Evolutionary conservation across 2,888 invertebrate genomes (phyloP).

Genomic region (Euzophera pinguis): DNA sequence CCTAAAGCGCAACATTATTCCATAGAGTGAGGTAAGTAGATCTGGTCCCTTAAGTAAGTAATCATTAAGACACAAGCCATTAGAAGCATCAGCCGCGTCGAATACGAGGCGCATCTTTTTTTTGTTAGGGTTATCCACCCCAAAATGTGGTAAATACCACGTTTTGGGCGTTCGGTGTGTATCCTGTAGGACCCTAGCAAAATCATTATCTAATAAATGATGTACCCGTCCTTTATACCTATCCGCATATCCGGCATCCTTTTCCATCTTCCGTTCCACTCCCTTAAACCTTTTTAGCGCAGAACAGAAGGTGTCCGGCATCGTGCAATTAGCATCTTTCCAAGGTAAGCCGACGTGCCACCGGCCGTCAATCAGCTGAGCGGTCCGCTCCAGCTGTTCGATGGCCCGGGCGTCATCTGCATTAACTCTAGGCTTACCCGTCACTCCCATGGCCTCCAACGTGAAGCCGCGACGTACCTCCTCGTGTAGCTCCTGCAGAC

Average conservation of each 20-base stretch:
- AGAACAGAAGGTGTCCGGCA: background rate
- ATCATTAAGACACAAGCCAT: slow-evolving; percentile 23
- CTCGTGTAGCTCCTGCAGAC: too few relatives aligned
- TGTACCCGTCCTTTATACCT: background rate
- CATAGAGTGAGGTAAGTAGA: slow-evolving; percentile 13
- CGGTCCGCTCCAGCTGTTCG: too few relatives aligned
- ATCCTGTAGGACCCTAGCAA: too few relatives aligned
- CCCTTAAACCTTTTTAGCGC: background rate
- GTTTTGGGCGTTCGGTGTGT: too few relatives aligned
- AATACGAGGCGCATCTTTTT: slow-evolving; percentile 6
- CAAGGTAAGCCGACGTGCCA: background rate
- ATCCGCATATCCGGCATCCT: background rate
- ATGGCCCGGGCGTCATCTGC: too few relatives aligned
- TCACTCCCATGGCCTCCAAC: too few relatives aligned
- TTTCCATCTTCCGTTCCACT: slow-evolving; percentile 17
- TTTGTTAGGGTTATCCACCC: background rate
- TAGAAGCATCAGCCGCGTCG: slow-evolving; percentile 20
- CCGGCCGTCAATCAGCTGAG: too few relatives aligned
- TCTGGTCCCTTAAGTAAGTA: slow-evolving; percentile 25
- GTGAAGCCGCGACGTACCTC: too few relatives aligned
- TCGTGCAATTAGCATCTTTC: background rate
- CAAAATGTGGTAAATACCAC: background rate
- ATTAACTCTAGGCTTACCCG: too few relatives aligned
- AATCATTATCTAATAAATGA: background rate
- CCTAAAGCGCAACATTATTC: background rate